Evolutionary conservation across 1,140 invertebrate species (phyloP).

Genomic region (Monomorium pharaonis): DNA sequence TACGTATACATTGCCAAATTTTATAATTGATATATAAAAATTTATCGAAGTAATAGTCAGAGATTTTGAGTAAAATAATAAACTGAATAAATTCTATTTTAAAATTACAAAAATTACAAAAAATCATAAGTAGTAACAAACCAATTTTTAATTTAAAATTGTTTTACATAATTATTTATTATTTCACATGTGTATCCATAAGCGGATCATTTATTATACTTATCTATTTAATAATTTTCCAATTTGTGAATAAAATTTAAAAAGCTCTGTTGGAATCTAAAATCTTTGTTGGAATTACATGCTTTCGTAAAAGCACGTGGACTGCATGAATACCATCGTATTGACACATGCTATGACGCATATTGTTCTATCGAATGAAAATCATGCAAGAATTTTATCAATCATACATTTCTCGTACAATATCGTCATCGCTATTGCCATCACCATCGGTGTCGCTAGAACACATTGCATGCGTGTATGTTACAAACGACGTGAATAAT

Average conservation of each 20-base stretch:
- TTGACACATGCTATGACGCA: constrained; percentile 2
- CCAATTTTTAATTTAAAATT: background rate
- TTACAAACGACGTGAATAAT: background rate
- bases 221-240: background rate
- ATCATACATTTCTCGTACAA: constrained; percentile 36
- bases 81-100: background rate
- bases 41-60: background rate
- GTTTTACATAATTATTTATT: background rate
- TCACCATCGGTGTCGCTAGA: background rate
- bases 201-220: no score
- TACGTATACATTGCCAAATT: background rate
- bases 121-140: background rate
- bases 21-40: background rate
- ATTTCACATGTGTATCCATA: background rate
- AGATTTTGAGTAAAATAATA: background rate
- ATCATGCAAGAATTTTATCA: background rate
- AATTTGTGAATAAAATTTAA: background rate
- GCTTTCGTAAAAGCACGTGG: background rate
- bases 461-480: background rate
- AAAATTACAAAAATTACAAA: background rate
- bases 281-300: no score
- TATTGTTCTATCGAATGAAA: constrained; percentile 11
- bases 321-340: background rate
- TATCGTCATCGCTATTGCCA: constrained; percentile 32
- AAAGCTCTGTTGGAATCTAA: background rate